These are phyloP conservation scores for Gnatocerus cornutus DNA, from an alignment of 2,888 invertebrate species.

Conservation along the genomic window DNA sequence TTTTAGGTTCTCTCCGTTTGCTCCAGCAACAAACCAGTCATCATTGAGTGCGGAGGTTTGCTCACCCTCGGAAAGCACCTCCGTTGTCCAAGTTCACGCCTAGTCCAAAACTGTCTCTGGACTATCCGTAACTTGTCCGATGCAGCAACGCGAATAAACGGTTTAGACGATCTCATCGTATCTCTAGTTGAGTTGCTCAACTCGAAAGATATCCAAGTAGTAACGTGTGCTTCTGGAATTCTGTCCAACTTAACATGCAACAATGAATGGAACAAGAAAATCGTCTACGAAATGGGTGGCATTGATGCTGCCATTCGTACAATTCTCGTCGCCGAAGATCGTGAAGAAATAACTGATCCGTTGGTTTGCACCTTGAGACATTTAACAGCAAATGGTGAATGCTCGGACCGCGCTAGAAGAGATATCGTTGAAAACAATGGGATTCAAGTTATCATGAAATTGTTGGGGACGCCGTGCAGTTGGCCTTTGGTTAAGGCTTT, in stretches of 20 bases:
- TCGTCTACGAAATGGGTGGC: slow-evolving; percentile 95
- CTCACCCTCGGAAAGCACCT: slow-evolving; percentile 97
- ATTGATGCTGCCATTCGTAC: slow-evolving; percentile 97
- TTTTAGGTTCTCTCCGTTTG: slow-evolving; percentile 92
- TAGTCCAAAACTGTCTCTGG: slow-evolving; percentile 98
- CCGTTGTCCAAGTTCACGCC: slow-evolving; percentile 91
- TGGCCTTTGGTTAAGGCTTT: slow-evolving; percentile 99
- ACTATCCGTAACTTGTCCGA: slow-evolving; percentile 99
- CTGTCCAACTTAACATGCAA: slow-evolving; percentile 99
- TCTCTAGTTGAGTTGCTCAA: slow-evolving; percentile 92
- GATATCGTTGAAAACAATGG: slow-evolving; percentile 95
- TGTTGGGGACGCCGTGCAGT: slow-evolving; percentile 95
- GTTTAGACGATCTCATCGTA: slow-evolving; percentile 88
- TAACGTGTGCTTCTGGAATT: slow-evolving; percentile 98
- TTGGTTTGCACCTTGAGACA: slow-evolving; percentile 98
- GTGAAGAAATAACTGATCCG: slow-evolving; percentile 99
- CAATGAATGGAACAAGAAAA: slow-evolving; percentile 98
- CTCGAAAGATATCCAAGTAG: slow-evolving; percentile 95
- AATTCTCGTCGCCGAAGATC: slow-evolving; percentile 92
- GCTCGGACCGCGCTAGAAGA: slow-evolving; percentile 98
- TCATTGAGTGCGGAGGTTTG: slow-evolving; percentile 99
- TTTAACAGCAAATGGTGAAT: slow-evolving; percentile 95
- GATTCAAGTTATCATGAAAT: slow-evolving; percentile 92
- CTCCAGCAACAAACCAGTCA: slow-evolving; percentile 98
- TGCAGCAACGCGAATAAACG: slow-evolving; percentile 97